These are phyloP conservation scores for Macrotrachela quadricornifera DNA, from an alignment of 1,140 invertebrate genomes.

Conservation along the genomic window DNA sequence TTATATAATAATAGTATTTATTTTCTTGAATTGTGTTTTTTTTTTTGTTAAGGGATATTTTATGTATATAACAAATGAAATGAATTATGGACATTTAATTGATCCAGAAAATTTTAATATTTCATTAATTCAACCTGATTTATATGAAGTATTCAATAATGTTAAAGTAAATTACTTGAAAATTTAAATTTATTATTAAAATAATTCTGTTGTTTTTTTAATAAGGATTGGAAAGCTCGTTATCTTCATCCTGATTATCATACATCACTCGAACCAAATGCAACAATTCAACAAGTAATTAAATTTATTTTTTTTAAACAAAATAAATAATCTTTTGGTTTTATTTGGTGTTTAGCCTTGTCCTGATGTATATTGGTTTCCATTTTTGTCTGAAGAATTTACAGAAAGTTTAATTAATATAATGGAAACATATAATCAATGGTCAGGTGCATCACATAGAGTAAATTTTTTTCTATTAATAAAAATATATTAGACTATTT, in stretches of 20 bases:
- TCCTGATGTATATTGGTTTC: constrained; percentile 94
- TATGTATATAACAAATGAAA: constrained; percentile 66
- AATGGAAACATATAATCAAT: constrained; percentile 70
- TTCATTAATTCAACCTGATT: not conserved
- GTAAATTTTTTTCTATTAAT: constrained; percentile 10
- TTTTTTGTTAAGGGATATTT: constrained; percentile 47
- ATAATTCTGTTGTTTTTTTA: not conserved
- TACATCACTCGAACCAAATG: constrained; percentile 36
- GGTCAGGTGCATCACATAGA: constrained; percentile 74
- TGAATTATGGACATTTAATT: constrained; percentile 69
- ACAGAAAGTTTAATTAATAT: constrained; percentile 65
- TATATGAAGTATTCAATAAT: constrained; percentile 60
- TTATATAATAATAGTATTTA: not conserved
- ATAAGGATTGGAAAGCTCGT: constrained; percentile 62
- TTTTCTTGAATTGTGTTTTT: constrained; percentile 8
- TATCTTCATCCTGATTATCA: constrained; percentile 62
- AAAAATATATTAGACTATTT: not conserved
- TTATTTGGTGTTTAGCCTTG: constrained; percentile 47
- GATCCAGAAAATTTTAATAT: constrained; percentile 15
- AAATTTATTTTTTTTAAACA: too few relatives aligned
- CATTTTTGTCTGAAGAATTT: constrained; percentile 60
- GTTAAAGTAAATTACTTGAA: constrained; percentile 31
- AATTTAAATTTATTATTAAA: not conserved
- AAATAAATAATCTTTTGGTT: constrained; percentile 9
- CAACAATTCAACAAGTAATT: constrained; percentile 36